phyloP scores from a whole-genome alignment of 2,888 invertebrate species.

The Scaptomyza cyrtandrae region DNA sequence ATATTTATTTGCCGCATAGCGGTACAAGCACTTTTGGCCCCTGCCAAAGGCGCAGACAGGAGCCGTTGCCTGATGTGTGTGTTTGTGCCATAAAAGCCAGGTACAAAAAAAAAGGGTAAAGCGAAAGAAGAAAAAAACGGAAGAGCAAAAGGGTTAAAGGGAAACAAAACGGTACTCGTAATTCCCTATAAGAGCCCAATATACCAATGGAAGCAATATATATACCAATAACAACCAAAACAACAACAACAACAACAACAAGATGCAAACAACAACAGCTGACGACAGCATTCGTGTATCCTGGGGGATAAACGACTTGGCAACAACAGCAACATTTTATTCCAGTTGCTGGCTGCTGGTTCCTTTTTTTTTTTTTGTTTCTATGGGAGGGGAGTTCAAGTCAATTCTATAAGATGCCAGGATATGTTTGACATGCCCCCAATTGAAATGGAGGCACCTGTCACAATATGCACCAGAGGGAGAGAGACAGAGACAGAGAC shows the following conservation, averaged over 20 bases:
- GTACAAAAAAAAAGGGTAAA: conserved; percentile 30
- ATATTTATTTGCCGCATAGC: conserved; percentile 64
- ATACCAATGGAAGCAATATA: conserved; percentile 39
- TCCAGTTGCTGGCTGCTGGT: conserved; percentile 23
- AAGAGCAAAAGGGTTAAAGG: conserved; percentile 29
- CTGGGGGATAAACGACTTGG: conserved; percentile 45
- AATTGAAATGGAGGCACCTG: conserved; percentile 38
- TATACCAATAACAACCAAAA: conserved; percentile 41
- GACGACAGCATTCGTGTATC: conserved; percentile 40
- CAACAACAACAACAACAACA: conserved; percentile 26
- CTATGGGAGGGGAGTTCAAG: conserved; percentile 1
- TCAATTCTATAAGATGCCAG: conserved; percentile 38
- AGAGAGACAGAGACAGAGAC: background rate
- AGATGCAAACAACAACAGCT: conserved; percentile 36
- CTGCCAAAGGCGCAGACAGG: conserved; percentile 14
- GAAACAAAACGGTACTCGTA: conserved; percentile 46
- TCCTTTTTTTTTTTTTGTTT: too few relatives aligned
- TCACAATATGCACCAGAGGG: conserved; percentile 29
- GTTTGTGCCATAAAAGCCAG: conserved; percentile 6
- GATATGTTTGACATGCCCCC: conserved; percentile 42
- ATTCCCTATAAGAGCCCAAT: conserved; percentile 51
- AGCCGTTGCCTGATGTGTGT: conserved; percentile 7
- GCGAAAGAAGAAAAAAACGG: background rate
- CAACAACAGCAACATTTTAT: conserved; percentile 47
- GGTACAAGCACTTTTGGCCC: conserved; percentile 61